Conservation (phyloP, 2,113 vertebrate genomes). For the Empidonax traillii region DNA sequence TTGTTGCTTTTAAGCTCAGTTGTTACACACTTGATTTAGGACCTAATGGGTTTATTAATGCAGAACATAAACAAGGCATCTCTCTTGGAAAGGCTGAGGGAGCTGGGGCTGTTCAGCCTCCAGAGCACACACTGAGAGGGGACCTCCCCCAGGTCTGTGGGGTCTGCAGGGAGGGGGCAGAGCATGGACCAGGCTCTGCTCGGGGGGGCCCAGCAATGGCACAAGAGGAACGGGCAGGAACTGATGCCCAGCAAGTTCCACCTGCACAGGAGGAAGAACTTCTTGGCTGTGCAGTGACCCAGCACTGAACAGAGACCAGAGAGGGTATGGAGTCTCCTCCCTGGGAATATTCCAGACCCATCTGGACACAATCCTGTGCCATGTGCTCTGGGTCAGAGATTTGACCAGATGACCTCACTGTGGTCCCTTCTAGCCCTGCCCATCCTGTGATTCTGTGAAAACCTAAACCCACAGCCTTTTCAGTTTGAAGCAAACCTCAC, state of each 20-base stretch:
- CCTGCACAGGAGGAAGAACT: background rate
- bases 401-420: background rate
- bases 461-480: background rate
- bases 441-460: fast-evolving
- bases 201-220: background rate
- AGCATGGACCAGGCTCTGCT: background rate
- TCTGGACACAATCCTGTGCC: fast-evolving
- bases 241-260: background rate
- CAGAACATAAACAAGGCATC: background rate
- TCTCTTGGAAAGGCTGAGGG: background rate
- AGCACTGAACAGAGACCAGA: background rate
- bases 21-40: conserved; percentile 20
- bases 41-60: background rate
- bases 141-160: background rate
- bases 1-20: background rate
- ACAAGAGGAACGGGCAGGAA: background rate
- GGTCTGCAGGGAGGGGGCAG: background rate
- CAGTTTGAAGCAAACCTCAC: background rate
- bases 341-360: background rate
- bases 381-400: background rate
- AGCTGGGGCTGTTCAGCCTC: background rate
- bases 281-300: background rate
- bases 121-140: background rate
- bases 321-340: background rate
- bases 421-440: background rate